Evolutionary conservation across 1,140 invertebrate species (phyloP), one percentile per base, ranked within the genome.

Genomic region (Caenorhabditis tropicalis): DNA sequence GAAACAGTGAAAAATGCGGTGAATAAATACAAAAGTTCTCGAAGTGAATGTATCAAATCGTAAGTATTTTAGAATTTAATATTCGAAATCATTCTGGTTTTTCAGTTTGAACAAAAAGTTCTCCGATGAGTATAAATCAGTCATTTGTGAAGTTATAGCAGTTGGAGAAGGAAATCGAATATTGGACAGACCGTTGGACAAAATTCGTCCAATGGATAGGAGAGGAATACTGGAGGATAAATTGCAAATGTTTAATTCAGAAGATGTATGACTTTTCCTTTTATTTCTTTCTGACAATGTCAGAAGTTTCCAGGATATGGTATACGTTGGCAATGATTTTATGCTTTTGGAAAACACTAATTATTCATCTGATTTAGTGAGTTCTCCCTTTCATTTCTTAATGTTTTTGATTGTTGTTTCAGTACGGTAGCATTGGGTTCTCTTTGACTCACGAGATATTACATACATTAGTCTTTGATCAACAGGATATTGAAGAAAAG

Each of bases 281-380:
- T 7, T 65, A 19, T 65, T 36, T 6, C 31, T 16, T 36, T 65
- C 19, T 7, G n/a, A 5, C 3, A 65, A 33, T 0, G 33, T 4
- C 12, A 65, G 7, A 39, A 3, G 9, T 15, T 74, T 74, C 24
- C 36, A 74, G 65, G 24, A 74, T 43, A 16, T 24, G 4, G 36
- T 74, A 10, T 74, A 74, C 21, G 24, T 74, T 27, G 65, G 65
- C 15, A 74, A 74, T 74, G 65, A 74, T 10, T 74, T 74, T n/a
- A 21, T 46, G 36, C 12, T 74, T 15, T n/a, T 74, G 4, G 36
- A 7, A 24, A 74, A 74, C 36, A 74, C 65, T 39, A 36, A 74
- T 19, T 74, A 74, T 31, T 24, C 43, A 27, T 74, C 65, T 2
- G 65, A 74, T 46, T 27, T 74, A 36, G 65, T 74, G 43, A 74